Evolutionary conservation across 2,113 vertebrate genomes (phyloP).

Genomic region (Dicrurus megarhynchus): DNA sequence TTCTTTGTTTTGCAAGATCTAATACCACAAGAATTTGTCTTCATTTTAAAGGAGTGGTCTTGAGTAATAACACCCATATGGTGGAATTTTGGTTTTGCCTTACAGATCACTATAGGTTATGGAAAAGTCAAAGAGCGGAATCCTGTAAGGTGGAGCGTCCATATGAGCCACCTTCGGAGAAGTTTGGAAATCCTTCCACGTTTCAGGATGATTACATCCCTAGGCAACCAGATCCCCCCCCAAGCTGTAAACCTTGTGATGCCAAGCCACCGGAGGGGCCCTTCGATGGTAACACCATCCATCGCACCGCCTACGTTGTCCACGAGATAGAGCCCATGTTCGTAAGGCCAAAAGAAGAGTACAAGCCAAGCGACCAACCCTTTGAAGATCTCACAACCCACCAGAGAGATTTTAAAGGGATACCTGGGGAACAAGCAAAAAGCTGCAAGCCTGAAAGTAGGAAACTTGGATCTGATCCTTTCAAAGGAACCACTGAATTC

Average conservation of each 20-base stretch:
- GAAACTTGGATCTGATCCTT: conserved; percentile 41
- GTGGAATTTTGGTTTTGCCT: conserved; percentile 32
- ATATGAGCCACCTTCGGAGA: conserved; percentile 72
- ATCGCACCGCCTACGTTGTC: conserved; percentile 68
- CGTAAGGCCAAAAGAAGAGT: conserved; percentile 54
- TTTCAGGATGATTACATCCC: conserved; percentile 81
- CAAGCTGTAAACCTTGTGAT: conserved; percentile 72
- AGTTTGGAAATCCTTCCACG: conserved; percentile 82
- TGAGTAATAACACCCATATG: not conserved
- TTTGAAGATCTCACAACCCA: conserved; percentile 82
- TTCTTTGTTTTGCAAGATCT: not conserved
- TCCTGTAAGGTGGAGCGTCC: conserved; percentile 60
- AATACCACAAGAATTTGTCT: not conserved
- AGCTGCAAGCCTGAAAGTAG: conserved; percentile 74
- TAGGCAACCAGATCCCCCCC: conserved; percentile 44
- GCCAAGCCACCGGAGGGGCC: conserved; percentile 53
- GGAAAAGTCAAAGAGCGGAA: conserved; percentile 74
- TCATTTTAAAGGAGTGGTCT: not conserved
- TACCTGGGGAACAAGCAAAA: conserved; percentile 65
- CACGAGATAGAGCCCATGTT: conserved; percentile 61
- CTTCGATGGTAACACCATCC: conserved; percentile 73
- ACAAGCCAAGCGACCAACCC: conserved; percentile 72
- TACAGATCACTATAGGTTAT: conserved; percentile 79
- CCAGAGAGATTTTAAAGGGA: conserved; percentile 76
- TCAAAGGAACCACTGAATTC: conserved; percentile 80